Conservation (phyloP, 2,888 invertebrate genomes). For the Petrolisthes manimaculis region DNA sequence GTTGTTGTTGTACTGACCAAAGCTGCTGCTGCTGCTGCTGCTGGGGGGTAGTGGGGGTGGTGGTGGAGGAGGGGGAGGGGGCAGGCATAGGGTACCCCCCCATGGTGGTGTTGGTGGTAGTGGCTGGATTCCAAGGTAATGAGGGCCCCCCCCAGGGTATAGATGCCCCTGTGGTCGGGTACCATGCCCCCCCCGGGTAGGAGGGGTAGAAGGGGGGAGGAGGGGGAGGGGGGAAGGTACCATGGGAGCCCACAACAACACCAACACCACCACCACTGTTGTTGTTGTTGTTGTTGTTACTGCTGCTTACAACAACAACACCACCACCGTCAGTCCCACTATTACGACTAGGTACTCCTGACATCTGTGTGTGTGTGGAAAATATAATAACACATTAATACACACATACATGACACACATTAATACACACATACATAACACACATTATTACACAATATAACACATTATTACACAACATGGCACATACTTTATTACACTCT, state of each 20-base stretch:
- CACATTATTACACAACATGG: too few relatives aligned
- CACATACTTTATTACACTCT: too few relatives aligned
- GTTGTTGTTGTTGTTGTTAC: neutral
- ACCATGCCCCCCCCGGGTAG: conserved; percentile 49
- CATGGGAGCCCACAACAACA: neutral
- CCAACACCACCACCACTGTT: neutral
- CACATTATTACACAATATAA: too few relatives aligned
- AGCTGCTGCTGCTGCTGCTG: too few relatives aligned
- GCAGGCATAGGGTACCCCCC: conserved; percentile 44
- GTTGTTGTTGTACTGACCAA: too few relatives aligned
- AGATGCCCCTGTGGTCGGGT: conserved; percentile 25
- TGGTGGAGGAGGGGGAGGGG: conserved; percentile 9
- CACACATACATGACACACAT: too few relatives aligned
- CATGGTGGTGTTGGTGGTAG: conserved; percentile 36
- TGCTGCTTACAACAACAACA: neutral
- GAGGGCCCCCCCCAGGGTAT: too few relatives aligned
- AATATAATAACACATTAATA: too few relatives aligned
- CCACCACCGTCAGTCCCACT: neutral
- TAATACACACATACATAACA: too few relatives aligned
- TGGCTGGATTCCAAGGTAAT: conserved; percentile 37
- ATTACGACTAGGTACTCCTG: neutral
- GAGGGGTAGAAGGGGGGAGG: conserved; percentile 26
- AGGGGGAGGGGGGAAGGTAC: conserved; percentile 12
- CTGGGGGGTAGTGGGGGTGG: conserved; percentile 19
- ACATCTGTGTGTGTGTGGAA: conserved; percentile 5